Evolutionary conservation across 2,113 vertebrate species (phyloP), one percentile per base, ranked within the genome.

Genomic region (Anolis sagrei): DNA sequence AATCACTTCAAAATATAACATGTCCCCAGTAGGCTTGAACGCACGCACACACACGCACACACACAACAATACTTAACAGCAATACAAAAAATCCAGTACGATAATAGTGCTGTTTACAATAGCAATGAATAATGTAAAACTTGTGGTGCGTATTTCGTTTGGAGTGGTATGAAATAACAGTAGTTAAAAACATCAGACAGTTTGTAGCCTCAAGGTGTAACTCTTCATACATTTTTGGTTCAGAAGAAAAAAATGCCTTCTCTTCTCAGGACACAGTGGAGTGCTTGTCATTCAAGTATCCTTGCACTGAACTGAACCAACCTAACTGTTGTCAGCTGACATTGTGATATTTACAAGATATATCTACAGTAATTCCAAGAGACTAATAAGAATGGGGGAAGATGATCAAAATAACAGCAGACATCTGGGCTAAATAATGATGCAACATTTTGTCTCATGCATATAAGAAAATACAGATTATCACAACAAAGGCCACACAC

Each of bases 1-100:
- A 97, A 97, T 97, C 97, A 97, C 96, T 97, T 97, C 96, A 97
- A 97, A 97, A 97, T 97, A 97, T 96, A 97, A 97, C 97, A 97
- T 97, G 96, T 97, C 95, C 96, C 97, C 97, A 96, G 94, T 96
- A 96, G 95, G 95, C 96, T 96, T 94, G 94, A 96, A 96, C 92
- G 91, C 90, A 93, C 94, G 91, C 92, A 92, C 94, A 44, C 39
- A 87, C 87, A 87, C 78, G 88, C 94, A 94, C 92, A 92, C 94
- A 85, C 82, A 91, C 93, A 97, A 97, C 96, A 95, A 96, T 97
- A 97, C 97, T 96, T 95, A 97, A 97, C 97, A 97, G 95, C 97
- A 96, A 97, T 97, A 97, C 96, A 97, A 97, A 68, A 97, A 96
- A 70, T 85, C 77, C 93, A 95, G 96, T 95, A 97, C 94, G 95